Evolutionary conservation across 2,797 vertebrate species (phyloP).

Genomic region (Sebastes matsubarae): DNA sequence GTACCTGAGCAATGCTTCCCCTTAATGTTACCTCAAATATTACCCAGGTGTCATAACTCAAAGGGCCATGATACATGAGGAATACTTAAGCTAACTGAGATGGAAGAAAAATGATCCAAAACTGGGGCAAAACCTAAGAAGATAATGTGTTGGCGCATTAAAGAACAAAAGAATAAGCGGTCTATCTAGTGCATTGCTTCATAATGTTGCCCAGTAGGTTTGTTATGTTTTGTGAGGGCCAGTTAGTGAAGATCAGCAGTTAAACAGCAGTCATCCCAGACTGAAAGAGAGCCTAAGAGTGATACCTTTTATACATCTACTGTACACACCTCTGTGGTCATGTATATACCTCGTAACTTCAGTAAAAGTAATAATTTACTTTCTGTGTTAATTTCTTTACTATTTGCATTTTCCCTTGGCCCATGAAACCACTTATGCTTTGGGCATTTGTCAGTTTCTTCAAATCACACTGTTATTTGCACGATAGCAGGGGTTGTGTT

Average conservation of each 20-base stretch:
- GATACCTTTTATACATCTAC: slow-evolving; percentile 14
- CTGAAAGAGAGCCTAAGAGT: slow-evolving; percentile 60
- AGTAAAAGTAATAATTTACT: slow-evolving; percentile 13
- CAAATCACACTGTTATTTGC: slow-evolving; percentile 7
- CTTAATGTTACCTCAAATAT: slow-evolving; percentile 23
- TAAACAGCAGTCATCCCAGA: slow-evolving; percentile 61
- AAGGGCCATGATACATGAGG: slow-evolving; percentile 24
- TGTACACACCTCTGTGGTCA: slow-evolving; percentile 1
- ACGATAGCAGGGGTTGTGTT: neutral
- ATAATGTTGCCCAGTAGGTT: slow-evolving; percentile 35
- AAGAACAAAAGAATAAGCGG: neutral
- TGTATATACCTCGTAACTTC: slow-evolving; percentile 14
- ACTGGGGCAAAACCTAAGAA: neutral
- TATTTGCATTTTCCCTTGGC: slow-evolving; percentile 21
- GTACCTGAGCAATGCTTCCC: slow-evolving; percentile 45
- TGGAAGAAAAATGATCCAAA: neutral
- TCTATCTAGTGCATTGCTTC: slow-evolving; percentile 26
- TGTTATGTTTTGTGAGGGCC: slow-evolving; percentile 19
- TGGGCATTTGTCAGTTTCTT: neutral
- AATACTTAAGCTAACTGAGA: slow-evolving; percentile 5
- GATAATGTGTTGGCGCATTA: neutral
- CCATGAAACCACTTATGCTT: slow-evolving; percentile 30
- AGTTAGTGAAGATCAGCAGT: slow-evolving; percentile 46
- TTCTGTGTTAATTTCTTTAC: neutral
- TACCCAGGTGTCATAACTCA: slow-evolving; percentile 4